Evolutionary conservation across 2,797 vertebrate genomes (phyloP).

Genomic region (Loris lydekkerianus): DNA sequence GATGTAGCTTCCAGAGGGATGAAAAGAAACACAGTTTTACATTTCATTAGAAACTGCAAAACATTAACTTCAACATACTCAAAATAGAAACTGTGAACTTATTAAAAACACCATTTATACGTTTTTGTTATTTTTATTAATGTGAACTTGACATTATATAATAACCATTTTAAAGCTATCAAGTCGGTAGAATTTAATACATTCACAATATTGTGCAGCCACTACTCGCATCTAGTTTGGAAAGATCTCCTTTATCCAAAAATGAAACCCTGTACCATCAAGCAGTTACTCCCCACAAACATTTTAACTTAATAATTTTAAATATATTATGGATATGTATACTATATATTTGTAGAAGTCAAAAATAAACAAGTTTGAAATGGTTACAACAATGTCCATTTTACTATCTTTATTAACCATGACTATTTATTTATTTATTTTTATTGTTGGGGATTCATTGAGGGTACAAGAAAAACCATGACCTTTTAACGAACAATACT

Average conservation of each 20-base stretch:
- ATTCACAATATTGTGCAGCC: background rate
- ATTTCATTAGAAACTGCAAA: conserved; percentile 10
- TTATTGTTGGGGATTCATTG: too few species aligned
- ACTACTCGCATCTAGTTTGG: background rate
- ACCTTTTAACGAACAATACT: background rate
- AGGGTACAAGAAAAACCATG: background rate
- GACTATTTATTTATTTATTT: background rate
- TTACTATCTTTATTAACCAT: background rate
- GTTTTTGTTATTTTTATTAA: conserved; percentile 3
- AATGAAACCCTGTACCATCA: background rate
- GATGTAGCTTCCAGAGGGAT: background rate
- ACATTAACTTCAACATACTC: background rate
- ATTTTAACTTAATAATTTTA: conserved; percentile 19
- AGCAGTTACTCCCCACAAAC: background rate
- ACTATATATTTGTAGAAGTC: background rate
- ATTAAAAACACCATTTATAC: background rate
- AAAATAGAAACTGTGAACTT: conserved; percentile 7
- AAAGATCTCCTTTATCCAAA: background rate
- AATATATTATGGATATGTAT: background rate
- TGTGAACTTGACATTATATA: background rate
- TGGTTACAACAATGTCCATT: background rate
- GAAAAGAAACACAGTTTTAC: background rate
- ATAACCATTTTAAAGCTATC: background rate
- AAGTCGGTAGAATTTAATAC: background rate
- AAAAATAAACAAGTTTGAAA: conserved; percentile 23